phyloP scores from a whole-genome alignment of 1,140 invertebrate species.

The Sycobia sp. region DNA sequence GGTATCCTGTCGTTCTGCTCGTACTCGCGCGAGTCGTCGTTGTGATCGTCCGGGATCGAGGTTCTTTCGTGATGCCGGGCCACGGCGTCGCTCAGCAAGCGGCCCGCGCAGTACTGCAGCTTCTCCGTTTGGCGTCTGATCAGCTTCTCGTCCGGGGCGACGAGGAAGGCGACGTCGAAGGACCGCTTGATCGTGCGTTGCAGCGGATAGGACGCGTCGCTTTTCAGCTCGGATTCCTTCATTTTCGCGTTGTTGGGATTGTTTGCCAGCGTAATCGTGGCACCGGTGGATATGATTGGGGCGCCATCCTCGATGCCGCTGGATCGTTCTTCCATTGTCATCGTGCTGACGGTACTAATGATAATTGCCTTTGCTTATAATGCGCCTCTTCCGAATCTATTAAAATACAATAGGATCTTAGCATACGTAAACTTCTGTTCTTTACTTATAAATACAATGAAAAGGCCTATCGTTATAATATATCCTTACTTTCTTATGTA shows the following conservation, averaged over 20 bases:
- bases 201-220: conserved; percentile 54
- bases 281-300: conserved; percentile 49
- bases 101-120: conserved; percentile 57
- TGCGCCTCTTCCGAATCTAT: not conserved
- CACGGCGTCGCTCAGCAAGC: conserved; percentile 21
- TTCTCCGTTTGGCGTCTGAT: conserved; percentile 71
- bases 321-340: conserved; percentile 63
- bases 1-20: conserved; percentile 42
- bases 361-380: not conserved
- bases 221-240: conserved; percentile 44
- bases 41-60: conserved; percentile 12
- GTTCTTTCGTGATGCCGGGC: not conserved
- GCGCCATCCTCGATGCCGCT: conserved; percentile 56
- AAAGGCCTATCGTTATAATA: no score
- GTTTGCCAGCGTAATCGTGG: conserved; percentile 37
- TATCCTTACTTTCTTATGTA: no score
- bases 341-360: conserved; percentile 43
- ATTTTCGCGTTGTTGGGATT: conserved; percentile 10
- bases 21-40: conserved; percentile 23
- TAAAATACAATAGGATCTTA: not conserved
- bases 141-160: conserved; percentile 82
- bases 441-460: no score
- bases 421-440: no score
- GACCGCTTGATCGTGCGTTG: conserved; percentile 69
- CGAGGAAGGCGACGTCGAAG: conserved; percentile 86